Evolutionary conservation across 2,113 vertebrate species (phyloP).

Genomic region (Grammomys surdaster): DNA sequence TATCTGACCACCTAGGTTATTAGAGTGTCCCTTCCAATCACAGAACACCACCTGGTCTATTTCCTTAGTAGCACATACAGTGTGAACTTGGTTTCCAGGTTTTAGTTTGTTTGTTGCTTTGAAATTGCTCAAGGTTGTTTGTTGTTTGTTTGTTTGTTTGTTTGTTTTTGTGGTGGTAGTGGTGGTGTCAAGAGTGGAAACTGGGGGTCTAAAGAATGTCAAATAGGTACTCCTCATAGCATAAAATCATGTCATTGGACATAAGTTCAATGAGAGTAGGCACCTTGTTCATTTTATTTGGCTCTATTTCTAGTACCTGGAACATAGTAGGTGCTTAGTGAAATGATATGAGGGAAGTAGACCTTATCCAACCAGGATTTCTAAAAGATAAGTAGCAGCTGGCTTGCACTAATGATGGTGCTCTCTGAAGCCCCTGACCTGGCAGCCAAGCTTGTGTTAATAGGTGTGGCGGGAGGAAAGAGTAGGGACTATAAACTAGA

Average conservation of each 20-base stretch:
- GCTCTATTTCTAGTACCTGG: not conserved
- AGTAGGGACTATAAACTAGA: not conserved
- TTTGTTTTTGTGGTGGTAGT: not conserved
- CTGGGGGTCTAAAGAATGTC: not conserved
- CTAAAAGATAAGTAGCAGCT: not conserved
- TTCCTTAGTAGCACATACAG: not conserved
- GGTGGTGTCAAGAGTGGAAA: not conserved
- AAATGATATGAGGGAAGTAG: not conserved
- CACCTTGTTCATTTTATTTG: not conserved
- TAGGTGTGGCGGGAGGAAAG: not conserved
- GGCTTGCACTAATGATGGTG: not conserved
- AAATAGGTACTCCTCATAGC: not conserved
- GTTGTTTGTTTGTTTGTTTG: too few species aligned
- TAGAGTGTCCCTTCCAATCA: accelerated
- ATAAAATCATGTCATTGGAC: not conserved
- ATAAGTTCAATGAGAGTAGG: not conserved
- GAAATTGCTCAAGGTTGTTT: not conserved
- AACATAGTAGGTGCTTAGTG: slow-evolving; percentile 19
- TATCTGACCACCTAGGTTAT: not conserved
- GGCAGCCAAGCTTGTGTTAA: not conserved
- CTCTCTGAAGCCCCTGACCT: not conserved
- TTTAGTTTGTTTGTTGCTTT: slow-evolving; percentile 45
- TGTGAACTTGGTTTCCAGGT: not conserved
- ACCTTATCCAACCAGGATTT: not conserved
- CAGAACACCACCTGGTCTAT: not conserved